Conservation (phyloP, 2,113 vertebrate genomes). For the Halcyon senegalensis region DNA sequence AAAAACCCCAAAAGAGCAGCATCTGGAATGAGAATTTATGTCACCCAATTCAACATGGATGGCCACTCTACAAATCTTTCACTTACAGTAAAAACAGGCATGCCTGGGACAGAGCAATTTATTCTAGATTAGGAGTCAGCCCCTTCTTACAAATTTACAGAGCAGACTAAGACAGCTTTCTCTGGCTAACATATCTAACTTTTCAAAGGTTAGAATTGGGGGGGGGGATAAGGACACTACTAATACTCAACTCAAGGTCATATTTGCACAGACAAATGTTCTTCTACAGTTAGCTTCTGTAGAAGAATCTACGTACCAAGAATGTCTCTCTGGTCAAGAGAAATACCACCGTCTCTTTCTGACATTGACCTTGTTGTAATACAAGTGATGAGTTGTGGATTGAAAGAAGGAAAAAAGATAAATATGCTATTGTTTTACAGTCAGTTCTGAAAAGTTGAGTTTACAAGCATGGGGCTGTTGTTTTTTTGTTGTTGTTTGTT, state of each 20-base stretch:
- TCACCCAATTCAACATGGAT: neutral
- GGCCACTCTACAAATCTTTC: neutral
- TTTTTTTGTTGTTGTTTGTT: neutral
- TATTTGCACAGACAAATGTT: neutral
- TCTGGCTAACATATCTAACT: neutral
- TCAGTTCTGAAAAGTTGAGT: neutral
- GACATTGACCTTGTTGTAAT: neutral
- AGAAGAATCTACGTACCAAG: neutral
- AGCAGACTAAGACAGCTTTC: neutral
- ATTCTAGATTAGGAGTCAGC: neutral
- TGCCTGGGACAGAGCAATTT: neutral
- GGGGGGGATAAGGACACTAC: neutral
- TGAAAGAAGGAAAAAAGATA: neutral
- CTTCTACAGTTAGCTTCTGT: neutral
- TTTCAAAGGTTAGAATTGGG: neutral
- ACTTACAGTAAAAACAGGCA: neutral
- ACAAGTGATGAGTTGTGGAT: neutral
- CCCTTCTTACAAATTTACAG: neutral
- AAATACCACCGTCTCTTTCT: conserved; percentile 9
- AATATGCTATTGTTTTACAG: neutral
- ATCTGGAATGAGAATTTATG: neutral
- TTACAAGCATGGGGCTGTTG: neutral
- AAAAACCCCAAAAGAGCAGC: neutral
- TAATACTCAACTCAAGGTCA: neutral
- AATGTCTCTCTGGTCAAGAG: neutral